A percentile compares a stretch with the other conserved stretches of the same genome.
Conservation (phyloP, 2,797 vertebrate species). For the Enteromius argenteus region DNA sequence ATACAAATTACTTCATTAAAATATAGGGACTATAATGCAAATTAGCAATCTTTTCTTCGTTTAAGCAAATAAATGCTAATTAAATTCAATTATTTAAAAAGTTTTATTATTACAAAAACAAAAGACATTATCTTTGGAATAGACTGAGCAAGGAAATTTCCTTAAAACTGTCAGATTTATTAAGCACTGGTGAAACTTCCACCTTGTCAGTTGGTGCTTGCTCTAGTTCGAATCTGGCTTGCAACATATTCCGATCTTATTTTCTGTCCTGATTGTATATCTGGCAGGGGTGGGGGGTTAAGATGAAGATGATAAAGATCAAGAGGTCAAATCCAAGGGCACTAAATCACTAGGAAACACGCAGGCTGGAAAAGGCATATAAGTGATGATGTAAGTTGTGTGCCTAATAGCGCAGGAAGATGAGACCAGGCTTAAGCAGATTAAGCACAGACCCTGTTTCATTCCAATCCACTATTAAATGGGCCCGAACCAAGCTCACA, state of each 20-base stretch:
- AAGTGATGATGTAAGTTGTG: slow-evolving; percentile 49
- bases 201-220: background rate
- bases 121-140: background rate
- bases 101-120: no score
- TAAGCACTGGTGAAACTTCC: background rate
- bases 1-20: background rate
- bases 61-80: background rate
- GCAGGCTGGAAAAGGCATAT: slow-evolving; percentile 28
- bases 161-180: background rate
- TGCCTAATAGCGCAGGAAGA: slow-evolving; percentile 49
- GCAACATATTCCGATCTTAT: slow-evolving; percentile 2
- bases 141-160: background rate
- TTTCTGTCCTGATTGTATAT: slow-evolving; percentile 3
- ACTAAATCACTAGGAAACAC: slow-evolving; percentile 19
- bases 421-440: slow-evolving; percentile 45
- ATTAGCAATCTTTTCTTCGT: background rate
- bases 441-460: slow-evolving; percentile 31
- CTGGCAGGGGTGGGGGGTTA: background rate
- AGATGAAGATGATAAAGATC: background rate
- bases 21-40: background rate
- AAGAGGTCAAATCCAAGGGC: slow-evolving; percentile 36
- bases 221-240: background rate
- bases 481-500: slow-evolving; percentile 15
- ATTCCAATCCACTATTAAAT: slow-evolving; percentile 52
- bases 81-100: background rate